Base-by-base conservation (phyloP, 2,113 vertebrate species). In the Sceloporus tristichus region DNA sequence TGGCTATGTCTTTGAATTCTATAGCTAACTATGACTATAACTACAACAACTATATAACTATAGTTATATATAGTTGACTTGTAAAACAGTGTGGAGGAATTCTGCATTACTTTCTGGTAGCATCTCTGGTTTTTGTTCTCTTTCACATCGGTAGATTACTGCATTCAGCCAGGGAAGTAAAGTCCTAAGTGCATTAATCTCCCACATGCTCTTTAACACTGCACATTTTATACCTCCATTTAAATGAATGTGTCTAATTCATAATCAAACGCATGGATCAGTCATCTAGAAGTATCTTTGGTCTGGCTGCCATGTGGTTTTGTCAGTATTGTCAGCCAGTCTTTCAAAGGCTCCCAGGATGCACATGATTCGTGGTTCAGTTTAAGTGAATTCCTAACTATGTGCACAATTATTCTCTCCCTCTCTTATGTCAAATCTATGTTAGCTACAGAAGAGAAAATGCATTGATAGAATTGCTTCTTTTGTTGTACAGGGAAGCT, bases 381-480 rank as follows among this genome's bases (percentile, higher is more conserved):
- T 53, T 23, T 82, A 42, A 83, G 40, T 54, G 42, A 82, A 76
- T 25, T 34, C 16, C 18, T 75, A 62, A 74, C 19, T 75, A 14
- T n/a, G 4, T 75, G 70, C 5, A 16, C 62, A 19, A 34, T 75
- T 23, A 75, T 75, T 34, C 19, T 75, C 62, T 71, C 23, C 68
- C 34, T n/a, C 18, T 34, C 14, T 66, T 27, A 16, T 1, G 2
- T 0, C 1, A 10, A 38, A 79, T 16, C 18, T 83, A 0, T 62
- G 80, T 71, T 88, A 70, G 23, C 59, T 91, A 65, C 23, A 38
- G 66, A n/a, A 89, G 54, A 78, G 25, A 87, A 21, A 81, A 23
- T 68, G 29, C 27, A 71, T 48, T 18, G 18, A 53, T 48, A 21
- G 66, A 87, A 65, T 59, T 0, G 19, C 56, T 78, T 71, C 68